Percentiles rank a stretch among this genome's conserved stretches.
phyloP scores from a whole-genome alignment of 2,888 invertebrate genomes.

The Xestia ashworthii region DNA sequence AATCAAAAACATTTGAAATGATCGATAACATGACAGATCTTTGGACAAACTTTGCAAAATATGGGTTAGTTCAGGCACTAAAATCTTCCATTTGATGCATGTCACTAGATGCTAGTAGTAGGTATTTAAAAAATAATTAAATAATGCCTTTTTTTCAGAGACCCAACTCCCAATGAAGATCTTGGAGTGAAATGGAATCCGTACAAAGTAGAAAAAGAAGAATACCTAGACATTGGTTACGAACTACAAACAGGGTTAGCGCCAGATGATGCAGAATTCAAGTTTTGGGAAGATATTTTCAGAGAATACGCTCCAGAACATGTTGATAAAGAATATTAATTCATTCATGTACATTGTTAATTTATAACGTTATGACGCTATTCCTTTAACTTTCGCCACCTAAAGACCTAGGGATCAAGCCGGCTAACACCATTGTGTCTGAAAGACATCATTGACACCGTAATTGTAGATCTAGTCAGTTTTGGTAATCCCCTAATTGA shows the following conservation, averaged over 20 bases:
- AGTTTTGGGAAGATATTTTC: constrained; percentile 59
- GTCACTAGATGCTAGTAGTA: too few relatives aligned
- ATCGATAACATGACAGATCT: constrained; percentile 70
- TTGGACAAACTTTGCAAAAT: constrained; percentile 76
- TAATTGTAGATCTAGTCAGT: background rate
- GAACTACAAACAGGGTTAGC: constrained; percentile 27
- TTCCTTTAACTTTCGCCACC: background rate
- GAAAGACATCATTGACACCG: background rate
- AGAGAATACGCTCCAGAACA: constrained; percentile 46
- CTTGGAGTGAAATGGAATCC: constrained; percentile 62
- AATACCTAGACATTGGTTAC: constrained; percentile 58
- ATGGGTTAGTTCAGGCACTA: constrained; percentile 68
- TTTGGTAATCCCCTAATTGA: background rate
- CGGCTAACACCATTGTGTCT: too few relatives aligned
- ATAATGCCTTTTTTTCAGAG: constrained; percentile 44
- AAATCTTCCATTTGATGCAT: background rate
- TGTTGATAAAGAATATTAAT: constrained; percentile 29
- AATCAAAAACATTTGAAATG: constrained; percentile 65
- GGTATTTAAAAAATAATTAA: background rate
- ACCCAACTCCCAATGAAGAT: constrained; percentile 66
- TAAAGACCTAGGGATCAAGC: background rate
- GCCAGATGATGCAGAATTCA: constrained; percentile 45
- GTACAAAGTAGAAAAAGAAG: constrained; percentile 50
- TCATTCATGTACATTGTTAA: background rate
- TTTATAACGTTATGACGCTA: background rate